Evolutionary conservation across 2,888 invertebrate genomes (phyloP), one percentile per base, ranked within the genome.

Genomic region (Andrena minutula): DNA sequence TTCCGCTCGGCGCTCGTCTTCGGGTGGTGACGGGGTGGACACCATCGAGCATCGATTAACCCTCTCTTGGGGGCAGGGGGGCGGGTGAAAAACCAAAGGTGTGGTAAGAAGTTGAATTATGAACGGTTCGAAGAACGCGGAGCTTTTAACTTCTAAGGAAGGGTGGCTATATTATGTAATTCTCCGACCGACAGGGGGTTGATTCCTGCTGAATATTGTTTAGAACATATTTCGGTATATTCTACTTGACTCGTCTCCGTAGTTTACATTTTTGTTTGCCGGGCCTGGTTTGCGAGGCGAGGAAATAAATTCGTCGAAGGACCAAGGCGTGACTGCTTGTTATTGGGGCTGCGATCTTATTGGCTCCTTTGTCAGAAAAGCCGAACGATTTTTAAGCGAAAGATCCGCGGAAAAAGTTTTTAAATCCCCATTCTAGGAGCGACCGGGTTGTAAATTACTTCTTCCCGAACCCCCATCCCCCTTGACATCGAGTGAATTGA

Each of bases 1-100:
- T 75, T 75, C 68, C 76, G 49, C 76, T 41, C 53, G 80, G 56
- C 79, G 80, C 83, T 82, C 61, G 84, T 90, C 90, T 90, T 90
- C 90, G 77, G 81, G 74, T 69, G 90, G 78, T 80, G 87, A 83
- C 65, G 77, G 78, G 28, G 60, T 23, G n/a, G 71, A 20, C 53
- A 53, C 20, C 20, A 53, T 20, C 23, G 56, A 56, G 10, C 23
- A 23, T n/a, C 41, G 5, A 16, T 47, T 28, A 47, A 61, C 20
- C 47, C 20, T 49, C 32, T 32, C 30, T 10, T 10, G 23, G 23
- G 23, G 47, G 16, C 10, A 28, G 58, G 26, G 3, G 16, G 6
- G 16, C 3, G 30, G 30, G 28, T n/a, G 60, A 60, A n/a, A 30
- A 30, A 60, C 30, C 60, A 30, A 60, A 16, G 23, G 58, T 16